phyloP scores from a whole-genome alignment of 2,113 vertebrate species.

The Lamprologus lemairii region DNA sequence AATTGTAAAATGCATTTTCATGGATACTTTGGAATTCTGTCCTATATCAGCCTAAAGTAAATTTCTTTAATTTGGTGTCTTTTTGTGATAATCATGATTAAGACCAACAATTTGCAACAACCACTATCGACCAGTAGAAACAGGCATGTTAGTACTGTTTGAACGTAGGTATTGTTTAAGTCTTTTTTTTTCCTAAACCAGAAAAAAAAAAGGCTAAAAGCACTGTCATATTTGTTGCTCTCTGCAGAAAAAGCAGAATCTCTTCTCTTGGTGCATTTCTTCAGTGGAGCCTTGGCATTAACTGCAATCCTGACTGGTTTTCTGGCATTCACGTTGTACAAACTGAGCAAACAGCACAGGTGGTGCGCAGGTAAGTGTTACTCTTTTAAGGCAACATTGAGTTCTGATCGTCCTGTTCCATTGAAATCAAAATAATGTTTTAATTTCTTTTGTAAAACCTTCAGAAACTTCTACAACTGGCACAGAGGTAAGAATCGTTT shows the following conservation, averaged over 20 bases:
- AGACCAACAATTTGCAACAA: background rate
- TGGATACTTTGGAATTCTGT: background rate
- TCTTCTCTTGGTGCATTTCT: background rate
- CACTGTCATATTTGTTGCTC: rapidly evolving
- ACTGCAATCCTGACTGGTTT: background rate
- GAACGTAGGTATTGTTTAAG: rapidly evolving
- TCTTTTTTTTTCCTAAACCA: background rate
- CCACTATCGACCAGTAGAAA: rapidly evolving
- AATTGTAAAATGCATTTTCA: background rate
- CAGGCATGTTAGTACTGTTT: background rate
- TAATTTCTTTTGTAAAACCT: background rate
- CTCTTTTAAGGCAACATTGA: rapidly evolving
- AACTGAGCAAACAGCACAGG: background rate
- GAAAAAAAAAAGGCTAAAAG: rapidly evolving
- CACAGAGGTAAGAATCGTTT: background rate
- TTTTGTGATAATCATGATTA: background rate
- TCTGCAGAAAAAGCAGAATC: background rate
- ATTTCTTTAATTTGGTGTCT: background rate
- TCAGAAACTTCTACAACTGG: background rate
- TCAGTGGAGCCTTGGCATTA: constrained; percentile 1
- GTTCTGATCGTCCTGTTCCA: rapidly evolving
- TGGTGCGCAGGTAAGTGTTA: background rate
- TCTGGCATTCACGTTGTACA: background rate
- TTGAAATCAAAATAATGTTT: background rate
- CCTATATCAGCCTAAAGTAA: background rate